Evolutionary conservation across 2,797 vertebrate species (phyloP), one percentile per base, ranked within the genome.

Genomic region (Euphonia xanthogaster): DNA sequence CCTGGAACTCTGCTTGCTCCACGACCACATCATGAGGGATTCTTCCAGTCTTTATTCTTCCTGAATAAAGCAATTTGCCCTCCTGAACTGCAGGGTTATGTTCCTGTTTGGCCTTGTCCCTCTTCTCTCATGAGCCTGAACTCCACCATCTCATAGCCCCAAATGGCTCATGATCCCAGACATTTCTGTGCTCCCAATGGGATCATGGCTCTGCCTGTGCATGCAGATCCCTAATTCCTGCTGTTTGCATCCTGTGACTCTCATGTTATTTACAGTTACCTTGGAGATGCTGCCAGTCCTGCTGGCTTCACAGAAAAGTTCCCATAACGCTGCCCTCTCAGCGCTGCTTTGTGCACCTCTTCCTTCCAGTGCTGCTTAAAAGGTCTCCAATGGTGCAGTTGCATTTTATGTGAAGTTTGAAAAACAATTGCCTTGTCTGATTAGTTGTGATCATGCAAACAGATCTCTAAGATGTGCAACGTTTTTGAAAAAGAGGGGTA

Each of bases 131-230:
- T 14, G 8, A 40, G 31, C 28, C 31, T 53, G 40, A 79, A 10
- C 37, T 79, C 31, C n/a, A 57, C 11, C 8, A 1, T 23, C 18
- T 27, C 23, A 12, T 4, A 44, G 14, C 1, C 24, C 5, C 37
- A 58, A 11, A 6, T 12, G 19, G 4, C 15, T 75, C 37, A 55
- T 42, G 12, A 42, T 20, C 13, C 39, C n/a, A 39, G 16, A n/a
- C 0, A 0, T 14, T 18, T 25, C 50, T 74, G 18, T 65, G 55
- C 35, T 74, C 27, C 33, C 33, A 63, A 0, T 14, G 30, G n/a
- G 31, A 62, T 16, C 48, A 19, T 1, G 1, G 44, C 21, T 33
- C n/a, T 71, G 6, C 7, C 60, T 18, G 39, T 57, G n/a, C 35
- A 18, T 53, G 40, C 12, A 81, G 16, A 45, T 5, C 35, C 80